Conservation (phyloP, 2,797 vertebrate species). For the Craterocephalus amniculus region DNA sequence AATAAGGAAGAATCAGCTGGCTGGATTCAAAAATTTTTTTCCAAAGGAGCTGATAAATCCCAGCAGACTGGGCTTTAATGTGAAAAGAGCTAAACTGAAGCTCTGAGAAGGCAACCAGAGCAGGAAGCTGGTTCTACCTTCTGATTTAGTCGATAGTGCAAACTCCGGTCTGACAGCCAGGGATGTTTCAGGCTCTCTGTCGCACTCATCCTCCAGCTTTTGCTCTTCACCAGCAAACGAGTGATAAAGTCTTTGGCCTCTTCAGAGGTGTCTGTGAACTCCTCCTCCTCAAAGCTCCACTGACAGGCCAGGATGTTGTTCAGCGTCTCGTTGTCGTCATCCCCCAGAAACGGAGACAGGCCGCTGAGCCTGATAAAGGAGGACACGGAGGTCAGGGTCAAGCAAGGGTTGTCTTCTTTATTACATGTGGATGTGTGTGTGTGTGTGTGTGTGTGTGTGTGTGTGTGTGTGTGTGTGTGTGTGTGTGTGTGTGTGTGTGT, state of each 20-base stretch:
- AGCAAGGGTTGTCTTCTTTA: neutral
- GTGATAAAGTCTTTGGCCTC: conserved; percentile 96
- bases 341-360: conserved; percentile 95
- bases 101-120: neutral
- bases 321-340: conserved; percentile 94
- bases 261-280: conserved; percentile 90
- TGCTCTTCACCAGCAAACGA: conserved; percentile 95
- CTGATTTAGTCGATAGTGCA: conserved; percentile 86
- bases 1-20: neutral
- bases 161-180: conserved; percentile 90
- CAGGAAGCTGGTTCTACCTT: conserved; percentile 77
- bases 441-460: too few species aligned
- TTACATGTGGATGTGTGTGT: neutral
- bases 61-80: neutral
- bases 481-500: too few species aligned
- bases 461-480: too few species aligned
- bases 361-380: conserved; percentile 87
- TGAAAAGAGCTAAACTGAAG: neutral
- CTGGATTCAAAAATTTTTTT: neutral
- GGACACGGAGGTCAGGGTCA: neutral
- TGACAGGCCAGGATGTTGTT: conserved; percentile 95
- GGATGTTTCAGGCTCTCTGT: conserved; percentile 92
- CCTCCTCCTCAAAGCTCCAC: conserved; percentile 94
- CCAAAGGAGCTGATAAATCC: neutral
- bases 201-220: conserved; percentile 97